Conservation (phyloP, 2,888 invertebrate genomes). For the Blastobasis adustella region DNA sequence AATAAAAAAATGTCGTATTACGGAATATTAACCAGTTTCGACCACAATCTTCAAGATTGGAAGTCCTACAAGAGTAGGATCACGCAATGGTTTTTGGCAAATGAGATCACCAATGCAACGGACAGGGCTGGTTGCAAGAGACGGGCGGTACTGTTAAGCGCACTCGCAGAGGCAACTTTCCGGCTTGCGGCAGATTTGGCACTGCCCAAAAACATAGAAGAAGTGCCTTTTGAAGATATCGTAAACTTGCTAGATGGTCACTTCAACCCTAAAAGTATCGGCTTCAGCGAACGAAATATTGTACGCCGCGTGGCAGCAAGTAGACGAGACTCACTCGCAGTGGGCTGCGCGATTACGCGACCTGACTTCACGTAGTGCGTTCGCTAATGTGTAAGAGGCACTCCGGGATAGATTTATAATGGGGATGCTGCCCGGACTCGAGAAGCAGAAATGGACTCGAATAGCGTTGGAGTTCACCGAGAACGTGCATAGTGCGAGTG, state of each 20-base stretch:
- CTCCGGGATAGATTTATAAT: no score
- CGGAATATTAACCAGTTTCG: slow-evolving; percentile 6
- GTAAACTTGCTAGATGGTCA: slow-evolving; percentile 8
- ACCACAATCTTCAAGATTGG: no score
- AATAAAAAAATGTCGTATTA: slow-evolving; percentile 12
- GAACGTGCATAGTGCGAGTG: background rate
- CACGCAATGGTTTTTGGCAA: no score
- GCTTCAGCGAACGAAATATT: slow-evolving; percentile 8
- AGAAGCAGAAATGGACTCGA: background rate
- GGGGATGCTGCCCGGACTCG: no score
- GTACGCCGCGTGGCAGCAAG: slow-evolving; percentile 3
- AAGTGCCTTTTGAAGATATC: slow-evolving; percentile 15
- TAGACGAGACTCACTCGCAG: slow-evolving; percentile 9
- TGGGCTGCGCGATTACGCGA: slow-evolving; percentile 2
- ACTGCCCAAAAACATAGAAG: no score
- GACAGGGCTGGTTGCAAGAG: no score
- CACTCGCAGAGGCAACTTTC: no score
- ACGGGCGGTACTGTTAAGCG: no score
- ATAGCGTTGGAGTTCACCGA: slow-evolving; percentile 2
- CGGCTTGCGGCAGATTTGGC: no score
- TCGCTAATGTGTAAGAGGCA: no score
- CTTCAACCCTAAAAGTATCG: slow-evolving; percentile 12
- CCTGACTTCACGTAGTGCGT: background rate
- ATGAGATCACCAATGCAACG: no score
- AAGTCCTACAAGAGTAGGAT: no score